Base-by-base conservation (phyloP, 2,113 vertebrate genomes). In the Elephantulus edwardii region DNA sequence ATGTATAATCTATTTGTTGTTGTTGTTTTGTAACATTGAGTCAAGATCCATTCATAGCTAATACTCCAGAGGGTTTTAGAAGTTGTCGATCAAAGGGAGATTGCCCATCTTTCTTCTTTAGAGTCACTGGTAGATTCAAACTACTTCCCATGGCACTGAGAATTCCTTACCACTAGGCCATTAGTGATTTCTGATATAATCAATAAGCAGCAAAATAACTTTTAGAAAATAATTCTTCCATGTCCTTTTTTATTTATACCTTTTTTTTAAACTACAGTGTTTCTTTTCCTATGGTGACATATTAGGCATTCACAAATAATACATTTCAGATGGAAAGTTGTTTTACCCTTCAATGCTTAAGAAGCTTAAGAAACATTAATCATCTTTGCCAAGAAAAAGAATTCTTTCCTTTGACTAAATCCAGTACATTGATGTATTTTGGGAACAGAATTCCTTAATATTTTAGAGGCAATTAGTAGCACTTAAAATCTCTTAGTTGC, bases 401-500 rank as follows among this genome's bases (percentile, higher is more conserved):
- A 89, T 66, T 91, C 14, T 83, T 66, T 79, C 20, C 3, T 91
- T 91, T 88, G 35, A 42, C 42, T 68, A 79, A 80, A 40, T 89
- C 83, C 78, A 83, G 91, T 94, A 72, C 44, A 66, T 77, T 79
- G 28, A 85, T 91, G 62, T 88, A 44, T 80, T 86, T 77, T 88
- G n/a, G 79, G 50, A 86, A 93, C 72, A 91, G 22, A 3, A 0
- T 66, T 87, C 56, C 83, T 96, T 89, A 95, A 95, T 95, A 95
- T 95, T 96, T 96, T 83, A 96, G 54, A 92, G 89, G 91, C 87
- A 91, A 94, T 95, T 78, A 60, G 83, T 94, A 93, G 64, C 52
- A 91, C 42, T 94, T 84, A 91, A 92, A 90, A 92, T 13, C 70
- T 88, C 87, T 89, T 91, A 91, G 85, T 42, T 83, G 54, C 28